Evolutionary conservation across 2,888 invertebrate genomes (phyloP).

Genomic region (Tiliacea citrago): DNA sequence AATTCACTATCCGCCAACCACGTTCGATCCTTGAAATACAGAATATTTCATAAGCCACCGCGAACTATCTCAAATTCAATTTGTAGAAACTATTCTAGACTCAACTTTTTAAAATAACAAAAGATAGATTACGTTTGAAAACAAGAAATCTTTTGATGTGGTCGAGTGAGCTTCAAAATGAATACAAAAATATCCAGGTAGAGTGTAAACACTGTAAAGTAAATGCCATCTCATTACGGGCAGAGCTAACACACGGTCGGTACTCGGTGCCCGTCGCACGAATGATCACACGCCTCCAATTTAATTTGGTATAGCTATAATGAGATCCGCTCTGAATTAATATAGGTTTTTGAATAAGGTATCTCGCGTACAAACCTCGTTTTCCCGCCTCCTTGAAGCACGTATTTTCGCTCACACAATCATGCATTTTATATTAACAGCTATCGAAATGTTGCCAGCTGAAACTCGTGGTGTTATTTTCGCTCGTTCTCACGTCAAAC

Average conservation of each 20-base stretch:
- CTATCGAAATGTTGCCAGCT: constrained; percentile 46
- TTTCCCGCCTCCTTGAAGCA: constrained; percentile 52
- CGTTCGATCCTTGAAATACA: constrained; percentile 28
- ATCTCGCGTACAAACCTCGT: constrained; percentile 61
- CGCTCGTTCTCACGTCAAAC: constrained; percentile 47
- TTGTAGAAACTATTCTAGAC: constrained; percentile 15
- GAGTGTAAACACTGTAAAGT: constrained; percentile 36
- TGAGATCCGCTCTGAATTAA: constrained; percentile 75
- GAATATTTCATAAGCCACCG: constrained; percentile 39
- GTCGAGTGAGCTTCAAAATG: constrained; percentile 37
- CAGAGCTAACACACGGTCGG: constrained; percentile 55
- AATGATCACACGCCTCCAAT: constrained; percentile 74
- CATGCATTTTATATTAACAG: constrained; percentile 64
- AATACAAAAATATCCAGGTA: constrained; percentile 49
- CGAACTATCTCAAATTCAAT: constrained; percentile 35
- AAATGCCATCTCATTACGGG: constrained; percentile 63
- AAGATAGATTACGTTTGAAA: constrained; percentile 26
- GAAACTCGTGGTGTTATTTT: constrained; percentile 52
- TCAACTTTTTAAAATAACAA: constrained; percentile 28
- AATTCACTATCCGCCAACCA: constrained; percentile 14
- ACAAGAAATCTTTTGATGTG: constrained; percentile 26
- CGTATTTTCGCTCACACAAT: constrained; percentile 61
- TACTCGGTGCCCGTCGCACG: constrained; percentile 60
- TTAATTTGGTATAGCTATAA: constrained; percentile 74
- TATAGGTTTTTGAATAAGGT: constrained; percentile 73